phyloP scores from a whole-genome alignment of 2,113 vertebrate genomes.

The Chinchilla lanigera region DNA sequence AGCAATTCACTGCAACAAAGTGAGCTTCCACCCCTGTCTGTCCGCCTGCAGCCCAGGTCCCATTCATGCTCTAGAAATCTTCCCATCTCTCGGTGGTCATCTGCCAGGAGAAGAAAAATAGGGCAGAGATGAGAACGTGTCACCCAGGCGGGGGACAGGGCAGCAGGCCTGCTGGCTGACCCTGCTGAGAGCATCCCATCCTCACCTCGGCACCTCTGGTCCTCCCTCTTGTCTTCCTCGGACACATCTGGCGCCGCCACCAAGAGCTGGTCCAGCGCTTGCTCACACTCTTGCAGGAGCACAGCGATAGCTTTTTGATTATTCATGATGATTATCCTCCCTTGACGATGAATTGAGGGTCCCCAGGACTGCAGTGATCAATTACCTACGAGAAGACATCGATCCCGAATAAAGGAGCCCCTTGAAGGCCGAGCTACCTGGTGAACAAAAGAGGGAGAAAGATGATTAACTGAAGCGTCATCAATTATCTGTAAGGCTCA shows the following conservation, averaged over 20 bases:
- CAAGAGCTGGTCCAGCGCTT: slow-evolving; percentile 75
- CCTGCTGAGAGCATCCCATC: slow-evolving; percentile 59
- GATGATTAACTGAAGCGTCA: slow-evolving; percentile 89
- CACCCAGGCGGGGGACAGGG: not conserved
- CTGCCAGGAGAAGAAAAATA: slow-evolving; percentile 85
- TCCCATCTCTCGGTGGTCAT: slow-evolving; percentile 84
- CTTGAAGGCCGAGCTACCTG: slow-evolving; percentile 87
- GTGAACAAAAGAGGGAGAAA: slow-evolving; percentile 85
- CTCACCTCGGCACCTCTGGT: slow-evolving; percentile 89
- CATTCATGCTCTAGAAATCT: slow-evolving; percentile 86
- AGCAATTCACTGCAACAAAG: slow-evolving; percentile 91
- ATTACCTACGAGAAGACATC: slow-evolving; percentile 86
- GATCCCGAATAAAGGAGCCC: slow-evolving; percentile 85
- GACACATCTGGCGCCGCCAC: slow-evolving; percentile 61
- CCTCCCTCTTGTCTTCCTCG: slow-evolving; percentile 76
- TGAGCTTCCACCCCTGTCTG: slow-evolving; percentile 85
- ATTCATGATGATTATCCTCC: slow-evolving; percentile 87
- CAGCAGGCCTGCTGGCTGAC: not conserved
- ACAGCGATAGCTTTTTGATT: slow-evolving; percentile 81
- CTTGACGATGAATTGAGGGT: slow-evolving; percentile 78
- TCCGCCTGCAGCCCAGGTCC: slow-evolving; percentile 78
- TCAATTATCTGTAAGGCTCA: slow-evolving; percentile 88
- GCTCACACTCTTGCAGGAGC: slow-evolving; percentile 89
- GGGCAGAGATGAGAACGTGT: slow-evolving; percentile 78
- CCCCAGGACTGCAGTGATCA: slow-evolving; percentile 83